These are phyloP conservation scores for Sclerurus mexicanus DNA, from an alignment of 2,113 vertebrate species.

Conservation along the genomic window DNA sequence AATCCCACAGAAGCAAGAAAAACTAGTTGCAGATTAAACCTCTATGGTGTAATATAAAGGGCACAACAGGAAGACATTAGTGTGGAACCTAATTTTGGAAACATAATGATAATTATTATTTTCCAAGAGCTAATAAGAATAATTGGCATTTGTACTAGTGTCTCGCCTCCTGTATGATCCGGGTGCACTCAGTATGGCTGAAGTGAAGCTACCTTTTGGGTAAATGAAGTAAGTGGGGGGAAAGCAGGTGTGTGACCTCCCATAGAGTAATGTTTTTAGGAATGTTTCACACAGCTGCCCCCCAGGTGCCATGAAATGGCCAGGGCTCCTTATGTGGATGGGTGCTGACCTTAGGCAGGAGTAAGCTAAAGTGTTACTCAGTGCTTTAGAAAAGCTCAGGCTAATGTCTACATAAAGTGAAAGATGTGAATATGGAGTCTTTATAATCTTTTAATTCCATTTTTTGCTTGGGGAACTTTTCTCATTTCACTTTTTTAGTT, in stretches of 20 bases:
- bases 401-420: not conserved
- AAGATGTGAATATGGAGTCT: not conserved
- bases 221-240: not conserved
- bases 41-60: not conserved
- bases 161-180: not conserved
- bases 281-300: not conserved
- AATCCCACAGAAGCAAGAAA: conserved; percentile 29
- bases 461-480: not conserved
- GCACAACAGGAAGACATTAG: conserved; percentile 40
- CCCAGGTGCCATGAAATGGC: not conserved
- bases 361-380: not conserved
- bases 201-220: not conserved
- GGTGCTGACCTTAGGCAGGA: not conserved
- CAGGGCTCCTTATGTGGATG: not conserved
- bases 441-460: not conserved
- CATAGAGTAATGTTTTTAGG: not conserved
- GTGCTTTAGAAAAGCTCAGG: not conserved
- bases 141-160: not conserved
- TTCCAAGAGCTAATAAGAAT: conserved; percentile 31
- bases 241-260: not conserved
- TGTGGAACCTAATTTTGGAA: conserved; percentile 48
- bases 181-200: not conserved
- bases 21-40: conserved; percentile 21
- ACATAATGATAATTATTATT: not conserved
- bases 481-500: not conserved